Evolutionary conservation across 2,888 invertebrate genomes (phyloP), one percentile per base, ranked within the genome.

Genomic region (Philereme vetulata): DNA sequence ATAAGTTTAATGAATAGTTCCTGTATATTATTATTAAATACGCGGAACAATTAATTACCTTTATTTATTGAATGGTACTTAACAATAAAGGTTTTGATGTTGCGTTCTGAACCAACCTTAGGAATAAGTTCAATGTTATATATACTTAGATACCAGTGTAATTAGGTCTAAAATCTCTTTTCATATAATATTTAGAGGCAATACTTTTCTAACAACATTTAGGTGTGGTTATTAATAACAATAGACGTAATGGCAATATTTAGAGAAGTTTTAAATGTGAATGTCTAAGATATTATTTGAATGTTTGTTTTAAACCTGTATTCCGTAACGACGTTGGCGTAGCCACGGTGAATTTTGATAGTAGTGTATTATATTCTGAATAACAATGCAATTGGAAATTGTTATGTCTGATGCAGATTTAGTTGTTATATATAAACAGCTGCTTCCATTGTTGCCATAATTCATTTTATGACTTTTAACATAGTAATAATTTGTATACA

Each of bases 191-290:
- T 84, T 86, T 90, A 91, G 89, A 86, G 87, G 88, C 89, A 88
- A 88, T 90, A 90, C 87, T 88, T 89, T 90, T 90, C 82, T 89
- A 88, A 90, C 84, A 85, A 86, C 84, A 84, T 87, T 84, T 90
- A 90, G 88, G 84, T 87, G 89, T 90, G 86, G 76, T 82, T 81
- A 85, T 80, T 84, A 82, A 84, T 85, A 87, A 90, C 86, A 87
- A 88, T 90, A 90, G 85, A 77, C 84, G 80, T 86, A 85, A 88
- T 83, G 75, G 84, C 84, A 86, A 85, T 85, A 85, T 86, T 84
- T 87, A 88, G 85, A 87, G 70, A 80, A 78, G 76, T 81, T 81
- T 79, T 79, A 76, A 81, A 81, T 83, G 73, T 78, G 75, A 73
- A 71, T 82, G 76, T 82, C 74, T 70, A 80, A 74, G 76, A 77